Base-by-base conservation (phyloP, 1,140 invertebrate genomes). In the Globodera ellingtonae region DNA sequence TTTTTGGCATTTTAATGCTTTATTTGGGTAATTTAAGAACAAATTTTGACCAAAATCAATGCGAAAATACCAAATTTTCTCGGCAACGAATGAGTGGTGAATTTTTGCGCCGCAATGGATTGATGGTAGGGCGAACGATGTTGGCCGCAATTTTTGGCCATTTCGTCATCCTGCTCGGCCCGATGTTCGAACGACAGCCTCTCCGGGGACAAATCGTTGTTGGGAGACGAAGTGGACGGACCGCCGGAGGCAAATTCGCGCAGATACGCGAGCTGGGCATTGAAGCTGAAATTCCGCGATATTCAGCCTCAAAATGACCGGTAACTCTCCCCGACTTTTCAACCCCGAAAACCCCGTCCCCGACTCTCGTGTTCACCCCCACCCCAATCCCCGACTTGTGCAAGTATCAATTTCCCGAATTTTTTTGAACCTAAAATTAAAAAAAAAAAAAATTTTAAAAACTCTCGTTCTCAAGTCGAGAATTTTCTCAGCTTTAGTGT, bases 211-310 rank as follows among this genome's bases (percentile, higher is more conserved):
- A 56, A 47, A 65, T n/a, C 21, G 21, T 62, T 9, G n/a, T 9
- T 35, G 46, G 50, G n/a, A 15, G 35, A 52, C 47, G 78, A 6
- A 9, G 78, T 8, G 7, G 81, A 46, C 8, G 76, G n/a, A 46
- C 74, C 62, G 46, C 47, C 52, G 44, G 70, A 81, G 15, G 75
- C 47, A 81, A 69, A 78, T 24, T 86, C 71, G 21, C 77, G 82
- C 47, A 86, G 44, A 35, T 85, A 78, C 7, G 83, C 77, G 50
- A 86, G 56, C 46, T 85, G 77, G n/a, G 75, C 75, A 77, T 77
- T 69, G 24, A 77, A 77, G 9, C 75, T 77, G 46, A 24, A 50
- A 74, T 35, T 35, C 35, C 3, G 35, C 35, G 35, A 35, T 35
- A 35, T 2, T 3, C 35, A 35, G 35, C 35, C 35, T 35, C 35